Base-by-base conservation (phyloP, 1,140 invertebrate species). In the Drosophila repleta region DNA sequence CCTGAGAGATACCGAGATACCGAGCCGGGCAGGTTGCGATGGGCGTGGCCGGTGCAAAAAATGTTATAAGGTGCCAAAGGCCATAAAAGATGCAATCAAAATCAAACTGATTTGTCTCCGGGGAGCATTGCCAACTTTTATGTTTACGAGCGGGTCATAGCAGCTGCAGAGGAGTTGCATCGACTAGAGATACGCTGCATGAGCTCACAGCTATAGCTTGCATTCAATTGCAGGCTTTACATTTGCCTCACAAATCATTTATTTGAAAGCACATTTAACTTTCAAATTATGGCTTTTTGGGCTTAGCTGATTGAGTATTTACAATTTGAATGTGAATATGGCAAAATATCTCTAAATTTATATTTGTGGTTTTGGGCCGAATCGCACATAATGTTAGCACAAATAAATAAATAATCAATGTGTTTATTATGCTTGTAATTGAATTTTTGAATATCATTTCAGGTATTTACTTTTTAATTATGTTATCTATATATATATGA, bases 31-130 rank as follows among this genome's bases (percentile, higher is more conserved):
- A 35, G 32, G 32, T 35, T 35, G 45, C 24, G 61, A 43, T 66
- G 48, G 71, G 64, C 74, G 57, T 35, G 53, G 46, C 53, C 18
- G 29, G 15, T 26, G 63, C 35, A 70, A 63, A 55, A 41, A 74
- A 88, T 83, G 74, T 87, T 87, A 87, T 88, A 87, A 88, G 83
- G 83, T 87, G 83, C 83, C 83, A 87, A 87, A 82, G 79, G 83
- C 79, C 83, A 69, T 87, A 87, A 87, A 87, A 87, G 83, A 63
- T 88, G 83, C 79, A 88, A 87, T 87, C 83, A 87, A 87, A 87
- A 88, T 87, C 83, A 87, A 87, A 87, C 83, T 88, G 83, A 87
- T 87, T 87, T 88, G 83, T 87, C 83, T 79, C 83, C 72, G 49
- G 83, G 83, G 83, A 79, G 79, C 74, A 66, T 73, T 87, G 83